phyloP scores from a whole-genome alignment of 2,888 invertebrate genomes.

The Drosophila ustulata region DNA sequence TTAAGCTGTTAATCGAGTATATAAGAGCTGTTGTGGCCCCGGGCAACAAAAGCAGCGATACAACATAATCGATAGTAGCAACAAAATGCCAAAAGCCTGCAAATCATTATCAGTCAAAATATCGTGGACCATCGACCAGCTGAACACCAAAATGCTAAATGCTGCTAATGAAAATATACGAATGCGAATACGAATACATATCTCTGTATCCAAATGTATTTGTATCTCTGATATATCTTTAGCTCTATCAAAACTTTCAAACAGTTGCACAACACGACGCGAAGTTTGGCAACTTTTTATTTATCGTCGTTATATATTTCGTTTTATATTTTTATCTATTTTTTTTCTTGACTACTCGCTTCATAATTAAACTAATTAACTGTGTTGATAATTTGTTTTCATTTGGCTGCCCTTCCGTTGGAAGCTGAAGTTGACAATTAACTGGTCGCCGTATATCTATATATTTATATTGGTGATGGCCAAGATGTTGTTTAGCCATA shows the following conservation, averaged over 20 bases:
- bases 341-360: constrained; percentile 5
- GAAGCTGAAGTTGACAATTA: constrained; percentile 35
- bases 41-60: constrained; percentile 25
- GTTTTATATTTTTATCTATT: constrained; percentile 11
- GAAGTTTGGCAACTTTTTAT: constrained; percentile 42
- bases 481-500: constrained; percentile 37
- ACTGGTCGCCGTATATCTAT: constrained; percentile 25
- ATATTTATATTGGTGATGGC: constrained; percentile 10
- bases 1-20: neutral
- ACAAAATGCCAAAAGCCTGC: constrained; percentile 21
- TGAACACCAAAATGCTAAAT: constrained; percentile 38
- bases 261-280: constrained; percentile 47
- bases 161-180: constrained; percentile 53
- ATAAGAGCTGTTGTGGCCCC: constrained; percentile 22
- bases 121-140: constrained; percentile 29
- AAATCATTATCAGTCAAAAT: constrained; percentile 56
- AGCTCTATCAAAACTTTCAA: constrained; percentile 45
- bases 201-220: constrained; percentile 8
- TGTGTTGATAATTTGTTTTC: constrained; percentile 51
- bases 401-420: constrained; percentile 56
- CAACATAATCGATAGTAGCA: constrained; percentile 29
- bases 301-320: neutral
- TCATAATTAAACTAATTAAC: constrained; percentile 75
- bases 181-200: constrained; percentile 4
- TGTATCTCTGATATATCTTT: constrained; percentile 23